Evolutionary conservation across 2,888 invertebrate species (phyloP).

Genomic region (Nephrotoma guestfalica): DNA sequence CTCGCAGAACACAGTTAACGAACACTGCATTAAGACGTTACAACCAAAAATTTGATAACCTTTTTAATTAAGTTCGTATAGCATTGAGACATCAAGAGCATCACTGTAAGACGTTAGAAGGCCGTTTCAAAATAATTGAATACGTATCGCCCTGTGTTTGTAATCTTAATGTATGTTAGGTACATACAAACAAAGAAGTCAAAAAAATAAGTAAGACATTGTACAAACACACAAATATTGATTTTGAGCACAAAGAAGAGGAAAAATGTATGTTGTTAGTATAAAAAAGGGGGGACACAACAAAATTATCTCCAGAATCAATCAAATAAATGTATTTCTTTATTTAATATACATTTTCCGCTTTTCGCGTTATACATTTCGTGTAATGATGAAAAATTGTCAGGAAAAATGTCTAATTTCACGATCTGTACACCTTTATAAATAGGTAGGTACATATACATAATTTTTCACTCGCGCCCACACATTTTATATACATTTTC

Average conservation of each 20-base stretch:
- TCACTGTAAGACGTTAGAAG: not conserved
- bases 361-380: not conserved
- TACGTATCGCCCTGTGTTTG: not conserved
- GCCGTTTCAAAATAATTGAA: not conserved
- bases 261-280: not conserved
- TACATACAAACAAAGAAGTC: not conserved
- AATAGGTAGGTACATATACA: not conserved
- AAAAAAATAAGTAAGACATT: not conserved
- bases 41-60: not conserved
- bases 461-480: not conserved
- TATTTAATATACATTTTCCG: not conserved
- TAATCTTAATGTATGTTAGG: no score
- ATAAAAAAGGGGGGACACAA: not conserved
- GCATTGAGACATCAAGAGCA: not conserved
- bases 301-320: not conserved
- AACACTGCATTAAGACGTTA: no score
- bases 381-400: not conserved
- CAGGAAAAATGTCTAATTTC: not conserved
- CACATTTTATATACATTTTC: not conserved
- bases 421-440: not conserved
- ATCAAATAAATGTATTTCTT: not conserved
- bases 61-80: not conserved
- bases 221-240: not conserved
- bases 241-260: not conserved
- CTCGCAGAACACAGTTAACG: no score